These are phyloP conservation scores for Augochlora pura DNA, from an alignment of 1,140 invertebrate species.

Conservation along the genomic window DNA sequence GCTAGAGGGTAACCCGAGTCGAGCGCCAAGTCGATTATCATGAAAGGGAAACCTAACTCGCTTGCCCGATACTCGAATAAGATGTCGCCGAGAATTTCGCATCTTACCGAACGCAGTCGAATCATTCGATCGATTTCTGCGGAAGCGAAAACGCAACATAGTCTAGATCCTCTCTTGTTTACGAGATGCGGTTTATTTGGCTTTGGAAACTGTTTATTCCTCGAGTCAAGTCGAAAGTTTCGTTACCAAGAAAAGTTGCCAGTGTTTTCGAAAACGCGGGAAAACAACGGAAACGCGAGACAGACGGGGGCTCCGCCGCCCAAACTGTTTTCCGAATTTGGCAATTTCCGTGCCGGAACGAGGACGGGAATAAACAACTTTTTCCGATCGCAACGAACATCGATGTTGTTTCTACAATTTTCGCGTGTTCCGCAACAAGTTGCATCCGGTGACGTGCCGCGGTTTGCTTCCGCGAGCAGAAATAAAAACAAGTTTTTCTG, in stretches of 20 bases:
- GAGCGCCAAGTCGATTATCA: slow-evolving; percentile 43
- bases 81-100: slow-evolving; percentile 11
- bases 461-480: not conserved
- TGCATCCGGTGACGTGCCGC: not conserved
- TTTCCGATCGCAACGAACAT: not conserved
- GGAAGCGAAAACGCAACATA: no score
- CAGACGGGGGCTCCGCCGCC: no score
- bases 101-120: not conserved
- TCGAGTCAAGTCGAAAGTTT: not conserved
- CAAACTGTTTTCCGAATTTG: not conserved
- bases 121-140: not conserved
- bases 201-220: not conserved
- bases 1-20: slow-evolving; percentile 27
- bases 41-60: not conserved
- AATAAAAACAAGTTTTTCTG: not conserved
- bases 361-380: not conserved
- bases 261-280: not conserved
- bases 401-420: not conserved
- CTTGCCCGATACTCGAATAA: not conserved
- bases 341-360: not conserved
- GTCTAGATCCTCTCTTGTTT: no score
- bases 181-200: not conserved
- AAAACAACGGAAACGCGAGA: not conserved
- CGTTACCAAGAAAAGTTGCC: not conserved
- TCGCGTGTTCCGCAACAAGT: slow-evolving; percentile 6